These are phyloP conservation scores for Drepanosiphum platanoidis DNA, from an alignment of 2,888 invertebrate genomes.

Conservation along the genomic window DNA sequence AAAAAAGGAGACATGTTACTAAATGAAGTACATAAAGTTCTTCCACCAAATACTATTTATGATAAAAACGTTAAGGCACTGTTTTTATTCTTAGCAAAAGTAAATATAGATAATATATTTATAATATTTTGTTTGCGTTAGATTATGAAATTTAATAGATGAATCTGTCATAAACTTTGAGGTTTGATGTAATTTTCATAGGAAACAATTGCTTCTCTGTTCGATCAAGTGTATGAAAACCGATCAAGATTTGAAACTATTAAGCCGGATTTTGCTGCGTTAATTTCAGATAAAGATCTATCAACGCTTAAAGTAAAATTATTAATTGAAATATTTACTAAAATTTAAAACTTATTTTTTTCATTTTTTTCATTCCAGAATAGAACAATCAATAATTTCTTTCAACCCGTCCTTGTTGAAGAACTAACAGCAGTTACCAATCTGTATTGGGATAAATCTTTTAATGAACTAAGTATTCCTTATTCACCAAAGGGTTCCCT, in stretches of 20 bases:
- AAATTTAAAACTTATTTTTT: not conserved
- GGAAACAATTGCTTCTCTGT: slow-evolving; percentile 13
- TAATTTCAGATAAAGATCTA: not conserved
- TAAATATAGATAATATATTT: not conserved
- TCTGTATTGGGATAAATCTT: not conserved
- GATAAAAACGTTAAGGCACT: not conserved
- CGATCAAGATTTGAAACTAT: not conserved
- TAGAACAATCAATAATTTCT: not conserved
- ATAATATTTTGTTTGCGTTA: too few species aligned
- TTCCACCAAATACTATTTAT: not conserved
- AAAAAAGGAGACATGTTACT: not conserved
- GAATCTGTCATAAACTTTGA: too few species aligned
- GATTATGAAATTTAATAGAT: too few species aligned
- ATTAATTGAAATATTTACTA: not conserved
- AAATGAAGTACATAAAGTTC: not conserved
- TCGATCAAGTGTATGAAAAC: slow-evolving; percentile 1
- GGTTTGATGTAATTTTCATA: not conserved
- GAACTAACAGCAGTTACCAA: not conserved
- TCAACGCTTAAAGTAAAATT: not conserved
- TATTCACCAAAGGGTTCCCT: too few species aligned
- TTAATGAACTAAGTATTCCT: not conserved
- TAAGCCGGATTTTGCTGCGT: too few species aligned
- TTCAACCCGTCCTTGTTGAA: not conserved
- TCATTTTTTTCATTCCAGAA: slow-evolving; percentile 2
- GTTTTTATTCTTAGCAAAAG: slow-evolving; percentile 28